Evolutionary conservation across 2,797 vertebrate species (phyloP), one percentile per base, ranked within the genome.

Genomic region (Lateolabrax maculatus): DNA sequence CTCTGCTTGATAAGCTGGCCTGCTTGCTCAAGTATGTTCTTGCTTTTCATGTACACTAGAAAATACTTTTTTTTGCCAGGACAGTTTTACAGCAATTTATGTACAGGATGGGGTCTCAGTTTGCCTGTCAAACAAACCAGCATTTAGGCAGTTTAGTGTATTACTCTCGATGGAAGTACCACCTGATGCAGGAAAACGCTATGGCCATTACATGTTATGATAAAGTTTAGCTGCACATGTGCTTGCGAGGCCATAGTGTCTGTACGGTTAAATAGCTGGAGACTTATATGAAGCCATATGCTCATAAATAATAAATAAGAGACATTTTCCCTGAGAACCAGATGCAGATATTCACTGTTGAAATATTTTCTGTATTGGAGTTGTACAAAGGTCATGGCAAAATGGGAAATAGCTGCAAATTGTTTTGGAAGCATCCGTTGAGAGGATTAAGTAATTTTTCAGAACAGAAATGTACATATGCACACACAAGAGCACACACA

Each of bases 381-480:
- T 66, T 11, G 3, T 71, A n/a, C 37, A 55, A 34, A 77, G 29
- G 52, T 71, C 53, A 67, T 23, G 13, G 41, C 62, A 69, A 79
- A 77, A 75, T 57, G 48, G 49, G 61, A 52, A 82, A 65, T 31
- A 44, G 43, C 60, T 66, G 58, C 34, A 43, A 74, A 76, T 69
- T 71, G 65, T 73, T 87, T 82, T 61, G 48, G 72, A 81, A 37
- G 60, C 75, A 75, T 79, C 52, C 31, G 56, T 63, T 75, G 21
- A 71, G 75, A 74, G 68, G 81, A 90, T 87, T 70, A 84, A 63
- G 57, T 48, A 63, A 56, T 81, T 83, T 79, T 79, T 67, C 36
- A 49, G 16, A 37, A 66, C 12, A 80, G 51, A 80, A 77, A 77
- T 78, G 37, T 52, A 72, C 39, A 71, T 48, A 74, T 76, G 60